Percentiles rank a stretch among this genome's conserved stretches.
These are phyloP conservation scores for Polyodon spathula DNA, from an alignment of 2,113 vertebrate species.

Conservation along the genomic window DNA sequence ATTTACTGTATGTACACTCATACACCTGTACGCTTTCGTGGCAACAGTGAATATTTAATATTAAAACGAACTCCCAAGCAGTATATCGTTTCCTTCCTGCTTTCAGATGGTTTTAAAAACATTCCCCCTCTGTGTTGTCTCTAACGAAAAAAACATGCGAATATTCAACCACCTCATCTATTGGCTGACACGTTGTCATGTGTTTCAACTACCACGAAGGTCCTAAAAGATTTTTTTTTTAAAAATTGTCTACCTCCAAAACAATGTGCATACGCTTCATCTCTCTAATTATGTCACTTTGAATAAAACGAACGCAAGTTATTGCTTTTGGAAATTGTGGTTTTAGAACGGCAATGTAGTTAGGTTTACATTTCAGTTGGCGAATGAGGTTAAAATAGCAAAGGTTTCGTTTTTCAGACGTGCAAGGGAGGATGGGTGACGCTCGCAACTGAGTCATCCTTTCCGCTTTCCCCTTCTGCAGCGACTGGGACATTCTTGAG, in stretches of 20 bases:
- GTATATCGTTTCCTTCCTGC: conserved; percentile 46
- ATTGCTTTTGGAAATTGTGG: no score
- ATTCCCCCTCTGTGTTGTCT: conserved; percentile 49
- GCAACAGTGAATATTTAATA: conserved; percentile 30
- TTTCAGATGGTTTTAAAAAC: conserved; percentile 57
- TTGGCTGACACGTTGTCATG: conserved; percentile 43
- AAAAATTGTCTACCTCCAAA: no score
- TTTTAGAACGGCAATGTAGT: no score
- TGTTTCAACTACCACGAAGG: conserved; percentile 32
- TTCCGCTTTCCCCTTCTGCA: conserved; percentile 50
- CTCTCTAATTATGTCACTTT: no score
- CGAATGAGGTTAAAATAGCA: no score
- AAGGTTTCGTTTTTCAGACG: not conserved
- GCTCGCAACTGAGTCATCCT: conserved; percentile 56
- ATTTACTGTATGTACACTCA: conserved; percentile 17
- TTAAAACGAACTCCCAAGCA: conserved; percentile 46
- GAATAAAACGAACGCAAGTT: no score
- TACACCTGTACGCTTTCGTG: conserved; percentile 21
- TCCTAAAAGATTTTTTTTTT: no score
- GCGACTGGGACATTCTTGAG: conserved; percentile 55
- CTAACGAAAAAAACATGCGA: conserved; percentile 51
- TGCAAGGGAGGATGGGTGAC: conserved; percentile 20
- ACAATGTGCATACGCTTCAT: no score
- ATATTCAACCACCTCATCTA: conserved; percentile 40
- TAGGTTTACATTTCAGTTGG: no score